Percentiles rank a stretch among this genome's conserved stretches.
phyloP scores from a whole-genome alignment of 2,797 vertebrate genomes.

The Hirundo rustica region DNA sequence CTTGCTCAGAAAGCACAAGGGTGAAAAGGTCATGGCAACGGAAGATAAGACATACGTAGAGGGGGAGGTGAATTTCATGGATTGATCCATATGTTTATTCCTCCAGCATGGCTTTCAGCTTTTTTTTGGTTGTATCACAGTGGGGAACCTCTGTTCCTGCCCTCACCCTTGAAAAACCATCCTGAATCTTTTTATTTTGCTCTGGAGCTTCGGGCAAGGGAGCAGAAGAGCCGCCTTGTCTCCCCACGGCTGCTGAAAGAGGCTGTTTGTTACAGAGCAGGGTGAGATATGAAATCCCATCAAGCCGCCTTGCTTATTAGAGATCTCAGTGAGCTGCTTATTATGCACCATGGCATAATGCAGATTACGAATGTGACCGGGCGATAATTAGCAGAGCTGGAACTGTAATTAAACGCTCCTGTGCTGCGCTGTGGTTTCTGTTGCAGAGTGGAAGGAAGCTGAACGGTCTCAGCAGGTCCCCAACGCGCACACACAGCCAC shows the following conservation, averaged over 20 bases:
- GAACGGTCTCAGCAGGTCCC: conserved; percentile 33
- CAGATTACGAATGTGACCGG: conserved; percentile 75
- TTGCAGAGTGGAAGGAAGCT: conserved; percentile 54
- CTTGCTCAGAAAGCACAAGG: neutral
- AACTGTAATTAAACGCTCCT: conserved; percentile 75
- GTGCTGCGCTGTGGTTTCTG: conserved; percentile 61
- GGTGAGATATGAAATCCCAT: conserved; percentile 69
- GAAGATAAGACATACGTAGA: neutral
- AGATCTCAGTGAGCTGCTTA: conserved; percentile 71
- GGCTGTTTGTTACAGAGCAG: conserved; percentile 53
- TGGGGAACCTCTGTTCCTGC: neutral
- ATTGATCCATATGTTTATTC: neutral
- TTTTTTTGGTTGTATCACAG: neutral
- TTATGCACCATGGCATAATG: conserved; percentile 69
- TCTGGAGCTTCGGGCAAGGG: neutral
- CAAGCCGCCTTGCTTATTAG: conserved; percentile 68
- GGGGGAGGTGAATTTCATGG: neutral
- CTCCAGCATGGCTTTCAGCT: neutral
- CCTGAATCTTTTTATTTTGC: neutral
- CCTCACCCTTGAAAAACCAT: neutral
- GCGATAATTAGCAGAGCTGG: conserved; percentile 75
- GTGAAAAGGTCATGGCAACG: neutral
- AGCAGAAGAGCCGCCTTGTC: conserved; percentile 4
- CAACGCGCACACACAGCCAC: accelerated
- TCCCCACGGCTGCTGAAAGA: conserved; percentile 38